Base-by-base conservation (phyloP, 2,888 invertebrate genomes). In the Spisula subtruncata region DNA sequence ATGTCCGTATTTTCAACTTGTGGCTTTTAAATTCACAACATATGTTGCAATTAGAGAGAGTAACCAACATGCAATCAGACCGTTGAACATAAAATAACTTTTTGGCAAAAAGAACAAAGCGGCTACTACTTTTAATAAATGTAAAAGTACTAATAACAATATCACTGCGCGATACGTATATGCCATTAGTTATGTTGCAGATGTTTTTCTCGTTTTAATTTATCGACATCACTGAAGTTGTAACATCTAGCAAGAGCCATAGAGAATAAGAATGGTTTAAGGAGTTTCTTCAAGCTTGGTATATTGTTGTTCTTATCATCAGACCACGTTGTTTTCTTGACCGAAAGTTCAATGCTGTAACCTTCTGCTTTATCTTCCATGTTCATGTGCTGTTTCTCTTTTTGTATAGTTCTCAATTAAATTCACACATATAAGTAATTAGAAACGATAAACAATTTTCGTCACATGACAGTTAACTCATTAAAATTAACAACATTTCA, bases 221-320 rank as follows among this genome's bases (percentile, higher is more conserved):
- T 6, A 48, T 86, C 1, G 29, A 87, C 60, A 71, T 89, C 81
- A 35, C 35, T 51, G 51, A 89, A 89, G 54, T 83, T 89, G 60
- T 85, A 85, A 60, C 75, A 48, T 51, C 89, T 85, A 60, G n/a
- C 32, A n/a, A 87, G 20, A 18, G 89, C 89, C 75, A 89, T 25
- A 0, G 66, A 81, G 48, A 60, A 51, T 25, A 89, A 83, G n/a
- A 89, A 48, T 35, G 89, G 89, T 41, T 56, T 79, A 8, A 89
- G 25, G 1, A 87, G 75, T 48, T 80, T 18, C 56, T 89, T 86
- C 46, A 89, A 29, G n/a, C 54, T 79, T 6, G 29, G 29, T 25
- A 0, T 29, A 41, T 75, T 35, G 16, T 82, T 54, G 8, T 83
- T 60, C 56, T 46, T n/a, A 16, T 20, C 29, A n/a, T 86, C 81